Conservation (phyloP, 2,797 vertebrate species). For the Adelosebastes latens region DNA sequence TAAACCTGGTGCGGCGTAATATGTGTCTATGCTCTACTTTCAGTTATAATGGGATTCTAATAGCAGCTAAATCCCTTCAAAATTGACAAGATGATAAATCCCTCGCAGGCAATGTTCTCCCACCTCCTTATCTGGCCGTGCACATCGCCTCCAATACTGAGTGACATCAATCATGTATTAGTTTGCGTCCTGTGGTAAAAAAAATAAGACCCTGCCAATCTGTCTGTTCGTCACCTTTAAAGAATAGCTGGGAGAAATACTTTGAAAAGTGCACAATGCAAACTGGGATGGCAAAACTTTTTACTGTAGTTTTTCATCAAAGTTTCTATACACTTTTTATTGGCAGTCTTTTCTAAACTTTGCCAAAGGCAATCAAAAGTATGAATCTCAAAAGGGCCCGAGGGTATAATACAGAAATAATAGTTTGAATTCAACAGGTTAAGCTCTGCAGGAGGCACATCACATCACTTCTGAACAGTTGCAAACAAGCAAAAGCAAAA, state of each 20-base stretch:
- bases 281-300: background rate
- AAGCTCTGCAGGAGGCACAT: background rate
- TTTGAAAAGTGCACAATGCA: background rate
- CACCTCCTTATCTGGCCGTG: conserved; percentile 8
- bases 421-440: conserved; percentile 6
- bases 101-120: conserved; percentile 8
- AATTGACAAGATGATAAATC: conserved; percentile 53
- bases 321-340: background rate
- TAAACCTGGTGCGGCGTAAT: background rate
- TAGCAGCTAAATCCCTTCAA: conserved; percentile 31
- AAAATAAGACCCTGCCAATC: background rate
- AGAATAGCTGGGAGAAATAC: background rate
- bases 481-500: background rate
- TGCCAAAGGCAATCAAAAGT: background rate
- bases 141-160: conserved; percentile 25
- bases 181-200: background rate
- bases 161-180: conserved; percentile 30
- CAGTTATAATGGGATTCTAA: conserved; percentile 30
- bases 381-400: background rate
- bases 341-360: background rate
- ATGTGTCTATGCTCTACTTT: background rate
- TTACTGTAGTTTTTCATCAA: background rate
- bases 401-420: background rate
- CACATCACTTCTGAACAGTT: background rate
- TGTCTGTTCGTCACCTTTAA: background rate